A percentile compares a stretch with the other conserved stretches of the same genome.
These are phyloP conservation scores for Thecophora atra DNA, from an alignment of 2,888 invertebrate genomes.

Conservation along the genomic window DNA sequence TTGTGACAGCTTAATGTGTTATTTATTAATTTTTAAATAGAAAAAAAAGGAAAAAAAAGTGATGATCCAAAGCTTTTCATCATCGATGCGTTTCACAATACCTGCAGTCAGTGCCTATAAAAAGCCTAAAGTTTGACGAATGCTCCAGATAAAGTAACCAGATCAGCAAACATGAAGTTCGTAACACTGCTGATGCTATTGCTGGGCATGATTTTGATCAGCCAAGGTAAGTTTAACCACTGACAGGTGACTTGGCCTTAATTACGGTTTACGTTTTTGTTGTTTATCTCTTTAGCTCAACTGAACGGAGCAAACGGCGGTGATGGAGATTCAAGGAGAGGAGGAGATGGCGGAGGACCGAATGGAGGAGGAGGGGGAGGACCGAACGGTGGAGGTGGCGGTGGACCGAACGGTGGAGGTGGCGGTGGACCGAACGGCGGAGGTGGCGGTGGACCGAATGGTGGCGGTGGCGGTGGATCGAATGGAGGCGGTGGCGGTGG, in stretches of 20 bases:
- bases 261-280: neutral
- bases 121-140: too few relatives aligned
- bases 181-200: neutral
- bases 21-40: too few relatives aligned
- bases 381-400: slow-evolving; percentile 19
- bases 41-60: too few relatives aligned
- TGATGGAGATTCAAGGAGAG: slow-evolving; percentile 18
- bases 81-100: too few relatives aligned
- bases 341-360: slow-evolving; percentile 13
- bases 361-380: slow-evolving; percentile 3
- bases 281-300: neutral
- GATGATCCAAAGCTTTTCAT: too few relatives aligned
- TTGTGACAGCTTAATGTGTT: too few relatives aligned
- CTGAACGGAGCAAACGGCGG: slow-evolving; percentile 3
- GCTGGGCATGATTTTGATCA: neutral
- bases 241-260: neutral
- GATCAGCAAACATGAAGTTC: neutral
- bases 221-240: neutral
- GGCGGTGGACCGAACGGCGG: slow-evolving; percentile 18
- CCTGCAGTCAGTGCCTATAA: too few relatives aligned
- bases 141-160: too few relatives aligned
- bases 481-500: slow-evolving; percentile 5
- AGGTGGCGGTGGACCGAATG: slow-evolving; percentile 20
- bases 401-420: slow-evolving; percentile 17
- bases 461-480: slow-evolving; percentile 14